phyloP scores from a whole-genome alignment of 2,113 vertebrate species.

The Bufo bufo region DNA sequence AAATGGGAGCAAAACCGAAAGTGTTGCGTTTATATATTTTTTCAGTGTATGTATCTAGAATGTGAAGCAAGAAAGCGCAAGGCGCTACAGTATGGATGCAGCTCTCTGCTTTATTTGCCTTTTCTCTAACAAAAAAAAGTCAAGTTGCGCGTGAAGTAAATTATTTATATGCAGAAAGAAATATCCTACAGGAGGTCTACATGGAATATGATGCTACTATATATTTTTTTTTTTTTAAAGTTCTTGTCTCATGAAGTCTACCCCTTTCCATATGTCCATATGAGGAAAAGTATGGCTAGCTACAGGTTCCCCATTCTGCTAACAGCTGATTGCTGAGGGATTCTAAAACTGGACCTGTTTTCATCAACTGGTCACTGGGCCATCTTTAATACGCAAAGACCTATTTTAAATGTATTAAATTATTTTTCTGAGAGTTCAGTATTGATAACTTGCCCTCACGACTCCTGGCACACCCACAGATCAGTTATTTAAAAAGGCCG shows the following conservation, averaged over 20 bases:
- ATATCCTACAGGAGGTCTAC: not conserved
- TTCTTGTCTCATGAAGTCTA: not conserved
- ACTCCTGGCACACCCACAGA: no score
- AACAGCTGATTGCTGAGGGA: not conserved
- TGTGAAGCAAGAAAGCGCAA: no score
- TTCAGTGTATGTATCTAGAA: not conserved
- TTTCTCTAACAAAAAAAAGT: not conserved
- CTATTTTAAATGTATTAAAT: not conserved
- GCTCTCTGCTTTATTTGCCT: not conserved
- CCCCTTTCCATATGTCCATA: not conserved
- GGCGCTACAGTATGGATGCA: not conserved
- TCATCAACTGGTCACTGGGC: not conserved
- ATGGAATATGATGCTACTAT: no score
- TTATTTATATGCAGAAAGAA: not conserved
- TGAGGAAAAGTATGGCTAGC: not conserved
- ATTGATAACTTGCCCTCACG: no score
- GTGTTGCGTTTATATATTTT: no score
- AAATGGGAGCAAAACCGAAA: no score
- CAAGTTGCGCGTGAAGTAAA: not conserved
- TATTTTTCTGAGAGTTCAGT: no score
- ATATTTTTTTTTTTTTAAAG: not conserved
- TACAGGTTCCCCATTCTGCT: not conserved
- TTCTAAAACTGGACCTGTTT: not conserved
- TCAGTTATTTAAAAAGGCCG: no score
- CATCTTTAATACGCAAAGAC: not conserved